A percentile compares a stretch with the other conserved stretches of the same genome.
These are phyloP conservation scores for Callaeas wilsoni DNA, from an alignment of 2,113 vertebrate species.

Conservation along the genomic window DNA sequence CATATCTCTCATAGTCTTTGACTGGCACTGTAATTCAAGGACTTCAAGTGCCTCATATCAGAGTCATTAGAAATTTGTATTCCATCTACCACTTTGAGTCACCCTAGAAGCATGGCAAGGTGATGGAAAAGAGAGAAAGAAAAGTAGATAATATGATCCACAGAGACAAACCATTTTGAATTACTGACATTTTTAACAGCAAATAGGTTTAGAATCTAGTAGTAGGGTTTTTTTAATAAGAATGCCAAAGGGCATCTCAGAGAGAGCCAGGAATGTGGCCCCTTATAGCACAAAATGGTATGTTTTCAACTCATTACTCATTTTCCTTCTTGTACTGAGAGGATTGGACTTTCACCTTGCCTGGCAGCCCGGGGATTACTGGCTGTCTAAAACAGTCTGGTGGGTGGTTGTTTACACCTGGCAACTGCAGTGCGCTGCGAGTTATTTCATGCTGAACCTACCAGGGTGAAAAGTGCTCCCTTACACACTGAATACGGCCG, in stretches of 20 bases:
- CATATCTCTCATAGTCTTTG: neutral
- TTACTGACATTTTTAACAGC: neutral
- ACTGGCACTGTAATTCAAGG: neutral
- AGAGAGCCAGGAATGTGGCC: neutral
- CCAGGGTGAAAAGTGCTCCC: neutral
- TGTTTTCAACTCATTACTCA: neutral
- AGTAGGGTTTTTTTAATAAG: neutral
- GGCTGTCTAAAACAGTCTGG: neutral
- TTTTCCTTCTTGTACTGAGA: neutral
- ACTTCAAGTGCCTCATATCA: neutral
- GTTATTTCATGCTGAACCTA: neutral
- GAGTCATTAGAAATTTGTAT: neutral
- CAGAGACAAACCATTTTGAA: neutral
- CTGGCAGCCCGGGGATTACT: neutral
- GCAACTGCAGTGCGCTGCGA: neutral
- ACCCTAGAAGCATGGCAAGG: accelerated
- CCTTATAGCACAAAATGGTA: neutral
- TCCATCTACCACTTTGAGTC: neutral
- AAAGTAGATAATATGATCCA: neutral
- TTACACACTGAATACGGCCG: neutral
- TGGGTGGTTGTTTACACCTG: neutral
- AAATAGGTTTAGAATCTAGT: neutral
- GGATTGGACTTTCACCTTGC: neutral
- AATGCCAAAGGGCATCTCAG: neutral
- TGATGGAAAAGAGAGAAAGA: neutral